Conservation (phyloP, 1,140 invertebrate genomes). For the Leptonema lineaticorne region DNA sequence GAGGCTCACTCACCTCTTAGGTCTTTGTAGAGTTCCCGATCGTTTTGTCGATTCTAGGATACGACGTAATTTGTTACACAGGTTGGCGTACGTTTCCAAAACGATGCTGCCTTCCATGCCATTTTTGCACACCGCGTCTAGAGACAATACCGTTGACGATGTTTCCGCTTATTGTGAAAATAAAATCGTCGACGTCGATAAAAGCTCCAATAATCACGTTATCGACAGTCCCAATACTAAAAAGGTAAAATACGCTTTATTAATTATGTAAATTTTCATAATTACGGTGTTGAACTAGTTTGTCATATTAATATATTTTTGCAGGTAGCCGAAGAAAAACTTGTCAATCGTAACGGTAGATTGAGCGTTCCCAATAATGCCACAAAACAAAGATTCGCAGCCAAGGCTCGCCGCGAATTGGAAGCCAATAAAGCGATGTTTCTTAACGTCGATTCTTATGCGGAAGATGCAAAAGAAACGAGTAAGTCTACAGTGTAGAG, state of each 20-base stretch:
- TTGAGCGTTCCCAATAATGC: constrained; percentile 35
- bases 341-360: constrained; percentile 43
- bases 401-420: constrained; percentile 28
- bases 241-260: no score
- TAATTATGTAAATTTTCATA: no score
- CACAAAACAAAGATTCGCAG: constrained; percentile 23
- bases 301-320: not conserved
- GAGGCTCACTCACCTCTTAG: not conserved
- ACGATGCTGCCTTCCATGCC: constrained; percentile 59
- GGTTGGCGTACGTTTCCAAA: not conserved
- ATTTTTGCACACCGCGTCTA: constrained; percentile 50
- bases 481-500: constrained; percentile 34
- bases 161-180: constrained; percentile 48
- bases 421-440: constrained; percentile 40
- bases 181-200: not conserved
- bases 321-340: constrained; percentile 4
- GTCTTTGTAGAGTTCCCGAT: not conserved
- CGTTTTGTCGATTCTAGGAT: not conserved
- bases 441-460: constrained; percentile 19
- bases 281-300: no score
- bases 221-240: not conserved
- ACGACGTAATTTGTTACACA: not conserved
- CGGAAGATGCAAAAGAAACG: constrained; percentile 31
- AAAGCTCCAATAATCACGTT: constrained; percentile 45
- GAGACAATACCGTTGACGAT: constrained; percentile 51